A percentile compares a stretch with the other conserved stretches of the same genome.
Evolutionary conservation across 2,113 vertebrate species (phyloP).

Genomic region (Orientallactaga bullata): DNA sequence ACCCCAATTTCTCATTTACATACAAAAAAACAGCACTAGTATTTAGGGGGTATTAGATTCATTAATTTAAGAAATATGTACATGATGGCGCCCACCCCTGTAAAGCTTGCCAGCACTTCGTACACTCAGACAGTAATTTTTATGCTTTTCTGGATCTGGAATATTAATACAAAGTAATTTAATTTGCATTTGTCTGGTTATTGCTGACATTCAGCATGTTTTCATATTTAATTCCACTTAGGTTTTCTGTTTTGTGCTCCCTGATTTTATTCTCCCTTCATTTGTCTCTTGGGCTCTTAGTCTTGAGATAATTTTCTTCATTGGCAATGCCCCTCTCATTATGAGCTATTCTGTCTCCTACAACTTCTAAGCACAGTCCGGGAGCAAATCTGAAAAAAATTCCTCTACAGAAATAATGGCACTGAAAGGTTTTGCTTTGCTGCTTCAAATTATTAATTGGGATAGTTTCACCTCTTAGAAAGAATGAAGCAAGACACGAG

Average conservation of each 20-base stretch:
- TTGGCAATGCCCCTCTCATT: background rate
- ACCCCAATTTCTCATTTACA: background rate
- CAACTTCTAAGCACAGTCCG: background rate
- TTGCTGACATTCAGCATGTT: background rate
- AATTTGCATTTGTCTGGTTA: constrained; percentile 8
- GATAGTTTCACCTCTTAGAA: background rate
- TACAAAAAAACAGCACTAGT: background rate
- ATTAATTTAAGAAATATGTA: background rate
- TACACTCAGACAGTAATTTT: constrained; percentile 42
- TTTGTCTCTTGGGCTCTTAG: background rate
- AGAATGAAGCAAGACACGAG: background rate
- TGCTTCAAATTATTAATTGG: constrained; percentile 27
- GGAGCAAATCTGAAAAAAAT: background rate
- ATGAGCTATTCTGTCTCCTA: background rate
- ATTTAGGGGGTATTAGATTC: background rate
- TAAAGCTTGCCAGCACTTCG: constrained; percentile 10
- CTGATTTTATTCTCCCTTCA: background rate
- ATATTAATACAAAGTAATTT: background rate
- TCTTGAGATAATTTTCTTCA: constrained; percentile 8
- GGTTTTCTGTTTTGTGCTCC: constrained; percentile 7
- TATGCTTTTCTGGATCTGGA: constrained; percentile 28
- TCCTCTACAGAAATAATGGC: background rate
- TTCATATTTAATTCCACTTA: background rate
- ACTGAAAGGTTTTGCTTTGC: constrained; percentile 6
- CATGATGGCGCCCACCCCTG: background rate